Evolutionary conservation across 2,113 vertebrate species (phyloP), one percentile per base, ranked within the genome.

Genomic region (Mastomys coucha): DNA sequence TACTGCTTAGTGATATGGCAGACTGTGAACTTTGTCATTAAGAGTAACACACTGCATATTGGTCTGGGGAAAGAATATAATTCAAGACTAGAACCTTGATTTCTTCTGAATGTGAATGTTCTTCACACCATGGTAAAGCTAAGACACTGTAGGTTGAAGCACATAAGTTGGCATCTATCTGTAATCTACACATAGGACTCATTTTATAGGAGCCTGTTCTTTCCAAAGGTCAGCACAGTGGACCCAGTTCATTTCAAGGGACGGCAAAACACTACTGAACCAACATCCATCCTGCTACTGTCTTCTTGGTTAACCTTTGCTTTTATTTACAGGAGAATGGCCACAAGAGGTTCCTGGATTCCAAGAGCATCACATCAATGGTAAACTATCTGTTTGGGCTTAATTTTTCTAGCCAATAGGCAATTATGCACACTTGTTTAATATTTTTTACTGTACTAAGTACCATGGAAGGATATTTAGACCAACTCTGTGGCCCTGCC

Each of bases 291-390:
- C 17, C 31, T 91, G 36, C 22, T 75, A 45, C 22, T 75, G 36
- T 76, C 67, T 91, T 56, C 39, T 7, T 69, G 88, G 56, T 63
- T 90, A 56, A 81, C 56, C 22, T 75, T 94, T 22, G 60, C 17
- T 94, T 93, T 93, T 91, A 69, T 51, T 91, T 70, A 56, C 49
- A 91, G 45, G n/a, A 67, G 45, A 88, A 58, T 69, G 33, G 26
- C 73, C n/a, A 87, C 26, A 49, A 73, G 73, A 65, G 5, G 11
- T 39, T n/a, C n/a, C 39, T 56, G 9, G 12, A 33, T 31, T 1
- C 17, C 42, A 0, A 76, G 7, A 42, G 39, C 31, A 77, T 33
- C 51, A 36, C 7, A n/a, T 51, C 33, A 53, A 19, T 84, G 51
- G 65, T 58, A 36, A 76, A n/a, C 49, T 69, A 36, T 42, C 13